These are phyloP conservation scores for Acleris laterana DNA, from an alignment of 2,888 invertebrate genomes.

Conservation along the genomic window DNA sequence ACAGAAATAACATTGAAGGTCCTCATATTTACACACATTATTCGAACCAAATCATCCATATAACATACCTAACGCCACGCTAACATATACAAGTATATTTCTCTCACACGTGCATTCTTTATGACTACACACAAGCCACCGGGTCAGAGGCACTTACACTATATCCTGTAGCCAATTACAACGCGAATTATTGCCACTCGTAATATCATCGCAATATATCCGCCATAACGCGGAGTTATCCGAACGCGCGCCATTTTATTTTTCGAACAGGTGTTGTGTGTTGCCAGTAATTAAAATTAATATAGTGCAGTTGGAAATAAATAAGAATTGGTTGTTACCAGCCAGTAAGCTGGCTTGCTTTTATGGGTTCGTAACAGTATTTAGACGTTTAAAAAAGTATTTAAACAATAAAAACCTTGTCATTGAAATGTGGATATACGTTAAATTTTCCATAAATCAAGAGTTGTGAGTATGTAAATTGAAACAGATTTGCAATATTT, in stretches of 20 bases:
- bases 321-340: background rate
- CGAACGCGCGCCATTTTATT: background rate
- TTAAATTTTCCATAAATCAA: background rate
- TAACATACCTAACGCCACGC: too few species aligned
- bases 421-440: too few species aligned
- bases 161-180: constrained; percentile 61
- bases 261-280: constrained; percentile 3
- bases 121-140: constrained; percentile 25
- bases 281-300: constrained; percentile 5
- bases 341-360: background rate
- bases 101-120: constrained; percentile 36
- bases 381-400: too few species aligned
- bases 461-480: constrained; percentile 1
- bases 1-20: too few species aligned
- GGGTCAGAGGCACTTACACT: constrained; percentile 50
- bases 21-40: too few species aligned
- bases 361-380: too few species aligned
- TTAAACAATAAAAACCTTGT: too few species aligned
- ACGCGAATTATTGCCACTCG: constrained; percentile 51
- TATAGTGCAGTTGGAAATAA: background rate
- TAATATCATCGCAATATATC: constrained; percentile 35
- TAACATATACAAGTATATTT: background rate
- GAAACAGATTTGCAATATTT: background rate
- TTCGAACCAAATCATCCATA: too few species aligned
- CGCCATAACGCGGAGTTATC: constrained; percentile 35